Evolutionary conservation across 2,797 vertebrate species (phyloP).

Genomic region (Mastacembelus armatus): DNA sequence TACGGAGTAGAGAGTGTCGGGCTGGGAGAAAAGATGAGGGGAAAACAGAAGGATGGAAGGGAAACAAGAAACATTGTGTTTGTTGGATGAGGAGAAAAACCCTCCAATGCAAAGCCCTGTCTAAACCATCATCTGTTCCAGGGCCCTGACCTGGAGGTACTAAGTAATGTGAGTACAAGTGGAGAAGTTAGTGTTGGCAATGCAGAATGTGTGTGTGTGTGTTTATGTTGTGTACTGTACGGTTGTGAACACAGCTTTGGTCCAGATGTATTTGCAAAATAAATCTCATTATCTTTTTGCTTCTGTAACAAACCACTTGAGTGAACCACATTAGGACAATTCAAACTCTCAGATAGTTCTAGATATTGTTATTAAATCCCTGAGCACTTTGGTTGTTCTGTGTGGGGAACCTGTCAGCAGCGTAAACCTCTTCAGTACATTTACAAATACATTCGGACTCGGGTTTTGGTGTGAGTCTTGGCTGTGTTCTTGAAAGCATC

Average conservation of each 20-base stretch:
- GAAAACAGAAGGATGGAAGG: conserved; percentile 3
- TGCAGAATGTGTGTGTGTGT: conserved; percentile 57
- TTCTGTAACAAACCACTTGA: background rate
- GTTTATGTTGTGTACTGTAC: conserved; percentile 42
- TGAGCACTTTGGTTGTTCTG: conserved; percentile 24
- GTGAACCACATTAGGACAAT: conserved; percentile 18
- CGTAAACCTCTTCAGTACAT: background rate
- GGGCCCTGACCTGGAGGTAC: conserved; percentile 86
- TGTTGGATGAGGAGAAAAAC: conserved; percentile 24
- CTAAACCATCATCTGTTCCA: conserved; percentile 85
- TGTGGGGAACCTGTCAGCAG: background rate
- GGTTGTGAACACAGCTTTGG: conserved; percentile 46
- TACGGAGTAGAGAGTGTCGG: background rate
- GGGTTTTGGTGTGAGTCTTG: conserved; percentile 43
- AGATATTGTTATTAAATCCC: background rate
- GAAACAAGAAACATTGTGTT: conserved; percentile 29
- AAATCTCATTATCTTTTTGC: background rate
- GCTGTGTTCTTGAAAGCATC: conserved; percentile 48
- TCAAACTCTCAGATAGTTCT: background rate
- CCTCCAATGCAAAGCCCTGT: conserved; percentile 48
- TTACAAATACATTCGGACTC: conserved; percentile 58
- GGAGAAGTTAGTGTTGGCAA: conserved; percentile 58
- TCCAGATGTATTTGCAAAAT: conserved; percentile 59
- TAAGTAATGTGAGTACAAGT: conserved; percentile 86
- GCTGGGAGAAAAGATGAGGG: background rate